phyloP scores from a whole-genome alignment of 2,888 invertebrate genomes.

The Macroteleia sp. region DNA sequence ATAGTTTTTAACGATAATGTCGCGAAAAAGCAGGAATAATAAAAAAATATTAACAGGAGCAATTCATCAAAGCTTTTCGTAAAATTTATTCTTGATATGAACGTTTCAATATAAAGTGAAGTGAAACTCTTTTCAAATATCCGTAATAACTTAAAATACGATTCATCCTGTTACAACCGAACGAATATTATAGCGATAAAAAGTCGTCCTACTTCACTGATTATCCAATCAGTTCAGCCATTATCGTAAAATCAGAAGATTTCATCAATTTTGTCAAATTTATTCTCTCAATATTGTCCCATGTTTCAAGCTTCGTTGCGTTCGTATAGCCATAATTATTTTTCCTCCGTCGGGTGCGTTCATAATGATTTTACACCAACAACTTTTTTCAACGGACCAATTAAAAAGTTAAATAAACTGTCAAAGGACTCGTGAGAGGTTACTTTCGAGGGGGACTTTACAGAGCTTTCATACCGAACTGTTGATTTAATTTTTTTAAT shows the following conservation, averaged over 20 bases:
- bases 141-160: slow-evolving; percentile 19
- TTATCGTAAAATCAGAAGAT: slow-evolving; percentile 55
- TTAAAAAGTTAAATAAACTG: slow-evolving; percentile 55
- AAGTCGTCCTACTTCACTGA: slow-evolving; percentile 2
- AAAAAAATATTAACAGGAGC: too few relatives aligned
- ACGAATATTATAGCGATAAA: slow-evolving; percentile 6
- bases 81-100: too few relatives aligned
- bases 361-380: slow-evolving; percentile 45
- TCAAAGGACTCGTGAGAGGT: slow-evolving; percentile 26
- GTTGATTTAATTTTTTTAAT: too few relatives aligned
- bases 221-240: slow-evolving; percentile 38
- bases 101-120: too few relatives aligned
- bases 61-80: too few relatives aligned
- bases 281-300: slow-evolving; percentile 48
- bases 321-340: slow-evolving; percentile 51
- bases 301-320: slow-evolving; percentile 43
- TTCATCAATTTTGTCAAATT: slow-evolving; percentile 43
- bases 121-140: background rate
- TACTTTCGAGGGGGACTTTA: slow-evolving; percentile 24
- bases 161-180: background rate
- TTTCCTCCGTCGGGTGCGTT: slow-evolving; percentile 13
- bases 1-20: too few relatives aligned
- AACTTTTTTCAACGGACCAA: slow-evolving; percentile 52
- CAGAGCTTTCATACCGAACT: too few relatives aligned
- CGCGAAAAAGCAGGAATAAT: too few relatives aligned